Percentiles rank a stretch among this genome's conserved stretches.
Evolutionary conservation across 2,113 vertebrate genomes (phyloP).

Genomic region (Callithrix jacchus): DNA sequence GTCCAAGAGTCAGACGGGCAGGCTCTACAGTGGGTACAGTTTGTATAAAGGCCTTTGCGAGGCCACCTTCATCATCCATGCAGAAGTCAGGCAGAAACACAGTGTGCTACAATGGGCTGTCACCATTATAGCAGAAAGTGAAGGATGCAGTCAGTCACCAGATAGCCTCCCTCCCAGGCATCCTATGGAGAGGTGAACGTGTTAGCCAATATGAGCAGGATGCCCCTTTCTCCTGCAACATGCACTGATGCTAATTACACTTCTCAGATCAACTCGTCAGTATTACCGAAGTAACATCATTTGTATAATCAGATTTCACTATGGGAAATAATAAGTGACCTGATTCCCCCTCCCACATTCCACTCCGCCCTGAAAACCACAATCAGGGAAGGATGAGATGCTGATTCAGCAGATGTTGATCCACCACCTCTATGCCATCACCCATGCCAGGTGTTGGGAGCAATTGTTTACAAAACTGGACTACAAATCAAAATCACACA

Average conservation of each 20-base stretch:
- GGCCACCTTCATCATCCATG: constrained; percentile 69
- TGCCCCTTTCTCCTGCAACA: constrained; percentile 15
- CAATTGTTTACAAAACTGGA: not conserved
- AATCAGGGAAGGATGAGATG: not conserved
- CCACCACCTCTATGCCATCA: not conserved
- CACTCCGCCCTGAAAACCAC: not conserved
- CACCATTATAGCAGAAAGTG: constrained; percentile 65
- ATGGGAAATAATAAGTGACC: constrained; percentile 18
- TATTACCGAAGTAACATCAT: not conserved
- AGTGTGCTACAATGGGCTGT: constrained; percentile 54
- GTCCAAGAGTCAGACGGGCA: constrained; percentile 19
- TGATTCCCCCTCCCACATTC: not conserved
- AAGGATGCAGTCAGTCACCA: constrained; percentile 58
- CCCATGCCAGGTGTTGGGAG: not conserved
- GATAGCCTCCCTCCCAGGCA: constrained; percentile 48
- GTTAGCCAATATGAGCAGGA: constrained; percentile 22
- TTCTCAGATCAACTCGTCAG: constrained; percentile 61
- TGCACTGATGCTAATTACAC: constrained; percentile 29
- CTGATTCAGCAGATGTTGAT: not conserved
- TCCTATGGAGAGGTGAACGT: constrained; percentile 33
- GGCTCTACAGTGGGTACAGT: constrained; percentile 27
- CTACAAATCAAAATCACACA: not conserved
- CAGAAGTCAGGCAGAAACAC: constrained; percentile 62
- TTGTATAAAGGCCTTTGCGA: constrained; percentile 65
- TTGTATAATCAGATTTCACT: constrained; percentile 17